Evolutionary conservation across 2,113 vertebrate genomes (phyloP), one percentile per base, ranked within the genome.

Genomic region (Peromyscus californicus): DNA sequence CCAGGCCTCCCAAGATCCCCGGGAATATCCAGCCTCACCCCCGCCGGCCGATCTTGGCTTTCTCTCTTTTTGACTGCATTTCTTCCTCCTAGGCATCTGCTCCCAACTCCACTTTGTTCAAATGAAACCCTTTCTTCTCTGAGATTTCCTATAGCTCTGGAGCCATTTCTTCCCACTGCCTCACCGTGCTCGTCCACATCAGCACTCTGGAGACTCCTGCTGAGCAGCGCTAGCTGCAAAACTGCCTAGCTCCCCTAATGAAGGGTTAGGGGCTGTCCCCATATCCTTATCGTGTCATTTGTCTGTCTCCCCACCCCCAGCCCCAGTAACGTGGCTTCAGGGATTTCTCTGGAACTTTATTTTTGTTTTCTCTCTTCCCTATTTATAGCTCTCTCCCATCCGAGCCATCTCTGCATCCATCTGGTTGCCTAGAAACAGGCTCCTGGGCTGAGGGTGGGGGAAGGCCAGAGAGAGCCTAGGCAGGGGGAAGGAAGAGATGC

Each of bases 341-440:
- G 26, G 98, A 84, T 96, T 96, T 96, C 96, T 80, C 98, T 80
- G 94, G 97, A 98, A 98, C 96, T 98, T 98, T 98, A 98, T 98
- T 98, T 98, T 98, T 98, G 98, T 98, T 98, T 98, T 97, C 97
- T 97, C 96, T 74, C 87, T 98, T 97, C 97, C 96, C 98, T 98
- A 98, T 98, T 98, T 98, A 98, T 98, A 98, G 98, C 96, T 97
- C 96, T 97, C 96, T 98, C 95, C 96, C 94, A 95, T 97, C 92
- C 36, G 15, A 98, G 94, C 97, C 98, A 98, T 98, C 96, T 95
- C 98, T 96, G 96, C 98, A 97, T 97, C 98, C 95, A 97, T 97
- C 91, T 89, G 0, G 99, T 99, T 99, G 99, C 99, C 98, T 99
- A 98, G 99, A 98, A 99, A 99, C 99, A 98, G 96, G 98, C 98